phyloP scores from a whole-genome alignment of 2,888 invertebrate species.

The Polydrusus pterygomalis region DNA sequence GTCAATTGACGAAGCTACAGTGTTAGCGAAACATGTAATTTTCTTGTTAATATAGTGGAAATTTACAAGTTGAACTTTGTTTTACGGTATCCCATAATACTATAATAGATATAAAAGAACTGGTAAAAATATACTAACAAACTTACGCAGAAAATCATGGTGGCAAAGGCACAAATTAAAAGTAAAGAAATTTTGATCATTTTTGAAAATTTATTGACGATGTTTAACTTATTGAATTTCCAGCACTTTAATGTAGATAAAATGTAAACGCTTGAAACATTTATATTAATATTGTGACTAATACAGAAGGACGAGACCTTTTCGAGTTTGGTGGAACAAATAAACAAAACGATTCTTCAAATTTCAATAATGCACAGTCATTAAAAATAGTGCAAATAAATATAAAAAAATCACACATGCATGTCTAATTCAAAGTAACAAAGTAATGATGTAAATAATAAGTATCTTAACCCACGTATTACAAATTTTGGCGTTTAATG shows the following conservation, averaged over 20 bases:
- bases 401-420: not conserved
- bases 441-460: slow-evolving; percentile 5
- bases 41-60: too few relatives aligned
- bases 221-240: not conserved
- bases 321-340: not conserved
- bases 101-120: too few relatives aligned
- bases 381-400: slow-evolving; percentile 5
- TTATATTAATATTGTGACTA: not conserved
- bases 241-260: not conserved
- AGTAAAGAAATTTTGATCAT: not conserved
- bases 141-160: not conserved
- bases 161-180: not conserved
- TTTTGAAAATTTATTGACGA: not conserved
- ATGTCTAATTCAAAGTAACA: slow-evolving; percentile 5
- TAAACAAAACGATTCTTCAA: not conserved
- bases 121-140: not conserved
- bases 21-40: too few relatives aligned
- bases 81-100: too few relatives aligned
- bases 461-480: not conserved
- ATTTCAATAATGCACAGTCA: not conserved
- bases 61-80: too few relatives aligned
- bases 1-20: too few relatives aligned
- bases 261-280: not conserved
- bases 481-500: not conserved
- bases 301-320: not conserved